Evolutionary conservation across 2,888 invertebrate genomes (phyloP).

Genomic region (Agriotes lineatus): DNA sequence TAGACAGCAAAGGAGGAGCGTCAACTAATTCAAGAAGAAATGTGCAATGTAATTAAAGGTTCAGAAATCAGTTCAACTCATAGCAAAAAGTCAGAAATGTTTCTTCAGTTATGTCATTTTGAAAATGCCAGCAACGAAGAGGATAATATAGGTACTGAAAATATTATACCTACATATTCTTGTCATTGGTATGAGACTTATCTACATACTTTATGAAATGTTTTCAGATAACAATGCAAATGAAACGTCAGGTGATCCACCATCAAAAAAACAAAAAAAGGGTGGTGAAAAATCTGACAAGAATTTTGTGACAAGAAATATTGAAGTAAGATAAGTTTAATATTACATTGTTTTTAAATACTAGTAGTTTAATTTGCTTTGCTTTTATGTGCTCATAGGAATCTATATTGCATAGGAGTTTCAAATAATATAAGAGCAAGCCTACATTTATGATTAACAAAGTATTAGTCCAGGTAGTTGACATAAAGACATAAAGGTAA

Average conservation of each 20-base stretch:
- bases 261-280: conserved; percentile 13
- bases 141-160: not conserved
- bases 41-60: conserved; percentile 18
- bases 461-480: too few species aligned
- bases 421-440: too few species aligned
- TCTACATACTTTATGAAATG: not conserved
- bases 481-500: too few species aligned
- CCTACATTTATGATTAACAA: too few species aligned
- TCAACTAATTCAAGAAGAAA: conserved; percentile 16
- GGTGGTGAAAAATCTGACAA: conserved; percentile 26
- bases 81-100: conserved; percentile 21
- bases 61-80: not conserved
- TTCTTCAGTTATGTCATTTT: conserved; percentile 32
- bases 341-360: too few species aligned
- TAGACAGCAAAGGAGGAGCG: conserved; percentile 27
- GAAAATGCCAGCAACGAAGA: conserved; percentile 9
- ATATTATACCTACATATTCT: not conserved
- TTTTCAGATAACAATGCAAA: not conserved
- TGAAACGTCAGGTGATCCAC: not conserved
- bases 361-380: too few species aligned
- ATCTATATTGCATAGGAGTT: too few species aligned
- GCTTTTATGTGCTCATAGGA: too few species aligned
- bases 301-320: conserved; percentile 48
- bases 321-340: too few species aligned
- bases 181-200: not conserved